A percentile compares a stretch with the other conserved stretches of the same genome.
Conservation (phyloP, 2,113 vertebrate genomes). For the Pelecanus crispus region DNA sequence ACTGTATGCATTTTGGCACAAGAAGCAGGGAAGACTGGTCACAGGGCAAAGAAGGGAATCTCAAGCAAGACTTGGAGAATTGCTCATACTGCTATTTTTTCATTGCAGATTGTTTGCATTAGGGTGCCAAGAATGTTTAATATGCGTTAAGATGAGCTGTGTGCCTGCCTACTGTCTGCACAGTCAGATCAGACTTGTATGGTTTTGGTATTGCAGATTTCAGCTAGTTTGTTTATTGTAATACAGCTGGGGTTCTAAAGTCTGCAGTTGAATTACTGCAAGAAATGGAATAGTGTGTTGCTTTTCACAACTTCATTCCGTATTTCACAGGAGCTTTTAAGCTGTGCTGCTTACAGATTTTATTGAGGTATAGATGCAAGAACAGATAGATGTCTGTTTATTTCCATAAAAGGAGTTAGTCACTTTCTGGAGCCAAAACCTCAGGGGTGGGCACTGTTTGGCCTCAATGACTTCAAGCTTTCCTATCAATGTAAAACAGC, state of each 20-base stretch:
- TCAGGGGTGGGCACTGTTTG: not conserved
- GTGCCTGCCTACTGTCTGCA: not conserved
- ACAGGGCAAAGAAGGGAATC: not conserved
- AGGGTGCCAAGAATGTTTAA: constrained; percentile 29
- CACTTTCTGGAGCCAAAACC: not conserved
- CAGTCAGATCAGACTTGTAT: not conserved
- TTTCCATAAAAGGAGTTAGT: not conserved
- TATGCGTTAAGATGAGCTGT: not conserved
- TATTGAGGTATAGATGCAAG: not conserved
- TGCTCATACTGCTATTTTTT: not conserved
- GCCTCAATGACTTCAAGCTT: not conserved
- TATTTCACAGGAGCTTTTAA: not conserved
- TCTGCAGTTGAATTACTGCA: not conserved
- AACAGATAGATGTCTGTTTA: not conserved
- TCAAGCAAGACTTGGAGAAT: not conserved
- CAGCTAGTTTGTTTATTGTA: not conserved
- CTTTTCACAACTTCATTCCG: not conserved
- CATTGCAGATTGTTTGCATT: not conserved
- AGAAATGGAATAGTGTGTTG: not conserved
- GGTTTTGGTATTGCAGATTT: not conserved
- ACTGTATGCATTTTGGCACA: not conserved
- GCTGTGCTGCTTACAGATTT: not conserved
- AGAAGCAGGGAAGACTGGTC: not conserved
- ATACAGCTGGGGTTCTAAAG: not conserved
- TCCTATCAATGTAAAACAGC: not conserved